Percentiles rank a stretch among this genome's conserved stretches.
phyloP scores from a whole-genome alignment of 1,140 invertebrate species.

The Cotesia typhae region DNA sequence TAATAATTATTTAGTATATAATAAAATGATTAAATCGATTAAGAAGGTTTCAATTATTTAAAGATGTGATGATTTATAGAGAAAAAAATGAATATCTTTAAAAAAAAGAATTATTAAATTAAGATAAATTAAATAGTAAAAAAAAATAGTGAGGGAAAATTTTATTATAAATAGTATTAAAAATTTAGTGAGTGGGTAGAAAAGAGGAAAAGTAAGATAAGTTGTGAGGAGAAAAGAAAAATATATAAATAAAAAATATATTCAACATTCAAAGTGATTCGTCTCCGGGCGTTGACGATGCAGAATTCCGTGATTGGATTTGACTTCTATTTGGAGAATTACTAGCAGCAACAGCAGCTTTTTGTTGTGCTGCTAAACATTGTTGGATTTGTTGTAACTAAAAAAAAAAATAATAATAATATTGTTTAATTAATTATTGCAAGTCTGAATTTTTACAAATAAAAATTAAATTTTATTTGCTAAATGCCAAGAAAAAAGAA shows the following conservation, averaged over 20 bases:
- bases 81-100: background rate
- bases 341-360: constrained; percentile 56
- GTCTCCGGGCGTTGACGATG: constrained; percentile 48
- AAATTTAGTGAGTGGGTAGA: background rate
- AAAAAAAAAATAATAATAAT: background rate
- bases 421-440: background rate
- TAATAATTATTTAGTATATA: no score
- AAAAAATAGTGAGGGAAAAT: background rate
- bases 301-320: constrained; percentile 53
- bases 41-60: constrained; percentile 39
- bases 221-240: background rate
- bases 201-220: background rate
- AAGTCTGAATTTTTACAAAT: background rate
- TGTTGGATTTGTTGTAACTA: constrained; percentile 65
- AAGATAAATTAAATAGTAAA: background rate
- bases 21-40: background rate
- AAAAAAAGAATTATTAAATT: background rate
- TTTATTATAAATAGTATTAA: background rate
- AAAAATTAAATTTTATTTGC: no score
- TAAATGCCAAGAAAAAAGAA: no score
- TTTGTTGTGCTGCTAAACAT: constrained; percentile 61
- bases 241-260: constrained; percentile 38
- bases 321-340: constrained; percentile 57
- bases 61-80: background rate
- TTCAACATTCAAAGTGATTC: constrained; percentile 53